A percentile compares a stretch with the other conserved stretches of the same genome.
These are phyloP conservation scores for Synodontis membranacea DNA, from an alignment of 2,113 vertebrate species.

Conservation along the genomic window DNA sequence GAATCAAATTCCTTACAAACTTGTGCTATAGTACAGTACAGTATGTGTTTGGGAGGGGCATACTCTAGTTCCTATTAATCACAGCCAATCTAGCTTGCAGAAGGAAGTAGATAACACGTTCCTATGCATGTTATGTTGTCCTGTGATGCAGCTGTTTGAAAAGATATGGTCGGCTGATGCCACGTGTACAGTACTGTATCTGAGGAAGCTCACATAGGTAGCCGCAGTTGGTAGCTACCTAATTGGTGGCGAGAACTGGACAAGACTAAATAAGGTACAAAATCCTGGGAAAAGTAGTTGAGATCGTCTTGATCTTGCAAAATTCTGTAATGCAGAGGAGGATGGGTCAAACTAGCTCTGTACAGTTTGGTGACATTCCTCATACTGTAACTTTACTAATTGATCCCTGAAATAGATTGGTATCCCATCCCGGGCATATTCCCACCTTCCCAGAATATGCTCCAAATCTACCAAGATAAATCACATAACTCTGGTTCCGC, in stretches of 20 bases:
- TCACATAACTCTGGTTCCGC: neutral
- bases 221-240: neutral
- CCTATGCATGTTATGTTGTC: too few species aligned
- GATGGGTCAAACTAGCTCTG: neutral
- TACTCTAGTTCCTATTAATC: too few species aligned
- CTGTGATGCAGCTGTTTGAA: too few species aligned
- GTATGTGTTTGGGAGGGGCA: too few species aligned
- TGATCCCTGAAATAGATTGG: neutral
- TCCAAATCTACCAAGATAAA: neutral
- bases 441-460: neutral
- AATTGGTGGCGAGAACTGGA: neutral
- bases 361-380: neutral
- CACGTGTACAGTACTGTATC: too few species aligned
- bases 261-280: neutral
- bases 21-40: too few species aligned
- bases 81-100: too few species aligned
- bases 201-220: too few species aligned
- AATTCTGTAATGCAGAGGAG: neutral
- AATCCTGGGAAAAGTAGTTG: neutral
- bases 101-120: too few species aligned
- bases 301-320: neutral
- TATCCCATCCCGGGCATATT: neutral
- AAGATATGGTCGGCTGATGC: too few species aligned
- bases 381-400: neutral
- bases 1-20: too few species aligned